These are phyloP conservation scores for Sminthurinus aureus DNA, from an alignment of 2,888 invertebrate species.

Conservation along the genomic window DNA sequence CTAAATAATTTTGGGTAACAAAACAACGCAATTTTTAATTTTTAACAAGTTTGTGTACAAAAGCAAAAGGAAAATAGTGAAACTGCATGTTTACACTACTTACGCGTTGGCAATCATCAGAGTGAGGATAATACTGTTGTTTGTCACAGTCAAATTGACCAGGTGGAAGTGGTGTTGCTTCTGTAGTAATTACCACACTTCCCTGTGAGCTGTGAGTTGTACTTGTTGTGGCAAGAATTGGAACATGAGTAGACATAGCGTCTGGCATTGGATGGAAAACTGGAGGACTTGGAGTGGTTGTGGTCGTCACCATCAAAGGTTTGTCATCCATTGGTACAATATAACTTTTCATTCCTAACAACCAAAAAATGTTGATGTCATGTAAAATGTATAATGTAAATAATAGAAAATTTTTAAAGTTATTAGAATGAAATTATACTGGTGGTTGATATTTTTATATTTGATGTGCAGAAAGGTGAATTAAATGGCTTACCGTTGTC, in stretches of 20 bases:
- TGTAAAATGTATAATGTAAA: background rate
- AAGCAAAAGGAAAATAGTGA: constrained; percentile 1
- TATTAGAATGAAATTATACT: background rate
- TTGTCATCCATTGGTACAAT: constrained; percentile 64
- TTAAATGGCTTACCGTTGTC: too few relatives aligned
- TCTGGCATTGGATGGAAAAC: constrained; percentile 10
- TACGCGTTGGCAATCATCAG: constrained; percentile 58
- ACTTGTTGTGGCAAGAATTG: constrained; percentile 20
- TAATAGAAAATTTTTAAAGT: background rate
- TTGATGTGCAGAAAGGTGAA: too few relatives aligned
- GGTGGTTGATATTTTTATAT: background rate
- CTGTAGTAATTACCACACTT: background rate
- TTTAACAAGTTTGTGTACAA: background rate
- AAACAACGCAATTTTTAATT: background rate
- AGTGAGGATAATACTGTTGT: constrained; percentile 58
- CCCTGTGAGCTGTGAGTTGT: constrained; percentile 13
- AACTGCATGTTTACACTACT: background rate
- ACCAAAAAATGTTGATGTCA: background rate
- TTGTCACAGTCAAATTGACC: constrained; percentile 53
- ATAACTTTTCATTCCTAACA: constrained; percentile 69
- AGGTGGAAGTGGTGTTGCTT: background rate
- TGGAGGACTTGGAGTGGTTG: constrained; percentile 38
- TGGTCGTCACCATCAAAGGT: constrained; percentile 58
- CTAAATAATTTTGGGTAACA: constrained; percentile 65
- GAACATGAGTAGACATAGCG: constrained; percentile 22